Evolutionary conservation across 2,797 vertebrate species (phyloP), one percentile per base, ranked within the genome.

Genomic region (Cossypha polioptera): DNA sequence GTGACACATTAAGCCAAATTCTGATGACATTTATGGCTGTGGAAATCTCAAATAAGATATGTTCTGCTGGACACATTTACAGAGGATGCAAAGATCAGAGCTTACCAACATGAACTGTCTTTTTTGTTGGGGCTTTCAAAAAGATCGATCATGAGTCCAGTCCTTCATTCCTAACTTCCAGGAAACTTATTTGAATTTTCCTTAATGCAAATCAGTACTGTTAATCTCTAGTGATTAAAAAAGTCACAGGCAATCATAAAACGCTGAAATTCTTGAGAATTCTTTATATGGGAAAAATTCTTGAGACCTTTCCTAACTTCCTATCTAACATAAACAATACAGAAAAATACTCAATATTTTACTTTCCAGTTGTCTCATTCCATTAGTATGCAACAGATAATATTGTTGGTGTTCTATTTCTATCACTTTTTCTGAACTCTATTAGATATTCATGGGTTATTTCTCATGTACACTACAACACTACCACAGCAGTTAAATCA

Each of bases 291-390:
- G 76, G 74, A 95, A 94, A 88, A 91, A 78, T 57, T 81, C 42
- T 73, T 80, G 69, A 92, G 91, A 73, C 51, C 35, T 94, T 92
- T 89, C 43, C 48, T 86, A 83, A 65, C 57, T 79, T 88, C 53
- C 55, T 84, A 36, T 78, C 90, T 82, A 95, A 94, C 20, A 86
- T 53, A 95, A 96, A 88, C 80, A 84, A 86, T 82, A 58, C 50
- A 91, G 74, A 84, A 96, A 86, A 94, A 84, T 74, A 92, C 58
- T 67, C 43, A 73, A 24, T 92, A 86, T 86, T 92, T 94, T 76
- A 85, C 22, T 95, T 95, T 75, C 76, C 33, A 77, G 12, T 86
- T 91, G 31, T 63, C 59, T 89, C 65, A 83, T 89, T 83, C 47
- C 43, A 62, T 83, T 68, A 88, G 69, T 69, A 93, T 90, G 87